Percentiles rank a stretch among this genome's conserved stretches.
These are phyloP conservation scores for Chrysoperla carnea DNA, from an alignment of 1,140 invertebrate species.

Conservation along the genomic window DNA sequence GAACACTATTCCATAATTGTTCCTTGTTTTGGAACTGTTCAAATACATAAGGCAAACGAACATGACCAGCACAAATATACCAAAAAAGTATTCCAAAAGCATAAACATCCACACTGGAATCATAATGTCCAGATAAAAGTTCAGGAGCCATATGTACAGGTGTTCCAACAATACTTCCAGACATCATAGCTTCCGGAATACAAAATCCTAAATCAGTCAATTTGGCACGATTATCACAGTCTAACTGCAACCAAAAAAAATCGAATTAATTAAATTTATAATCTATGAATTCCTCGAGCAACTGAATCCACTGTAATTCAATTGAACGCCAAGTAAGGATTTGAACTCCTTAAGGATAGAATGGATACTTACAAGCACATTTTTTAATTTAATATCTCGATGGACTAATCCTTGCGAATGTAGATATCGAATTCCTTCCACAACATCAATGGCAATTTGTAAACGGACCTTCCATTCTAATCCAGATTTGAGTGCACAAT, in stretches of 20 bases:
- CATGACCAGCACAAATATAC: conserved; percentile 75
- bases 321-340: no score
- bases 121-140: conserved; percentile 63
- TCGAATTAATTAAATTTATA: no score
- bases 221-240: conserved; percentile 56
- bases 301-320: no score
- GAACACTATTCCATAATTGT: conserved; percentile 70
- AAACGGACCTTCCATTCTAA: conserved; percentile 49
- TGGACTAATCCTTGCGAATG: conserved; percentile 78
- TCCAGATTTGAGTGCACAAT: conserved; percentile 57
- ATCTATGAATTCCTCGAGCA: no score
- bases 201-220: conserved; percentile 84
- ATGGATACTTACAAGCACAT: conserved; percentile 47
- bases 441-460: conserved; percentile 66
- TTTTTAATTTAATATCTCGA: conserved; percentile 81
- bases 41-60: conserved; percentile 61
- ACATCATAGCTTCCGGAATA: conserved; percentile 83
- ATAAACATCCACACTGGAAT: conserved; percentile 76
- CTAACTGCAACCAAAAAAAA: conserved; percentile 27
- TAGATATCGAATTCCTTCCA: conserved; percentile 71
- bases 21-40: conserved; percentile 80
- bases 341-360: no score
- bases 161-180: conserved; percentile 69
- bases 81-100: conserved; percentile 85
- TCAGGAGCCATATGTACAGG: conserved; percentile 89